A percentile compares a stretch with the other conserved stretches of the same genome.
phyloP scores from a whole-genome alignment of 2,888 invertebrate species.

The Drosophila atripex region DNA sequence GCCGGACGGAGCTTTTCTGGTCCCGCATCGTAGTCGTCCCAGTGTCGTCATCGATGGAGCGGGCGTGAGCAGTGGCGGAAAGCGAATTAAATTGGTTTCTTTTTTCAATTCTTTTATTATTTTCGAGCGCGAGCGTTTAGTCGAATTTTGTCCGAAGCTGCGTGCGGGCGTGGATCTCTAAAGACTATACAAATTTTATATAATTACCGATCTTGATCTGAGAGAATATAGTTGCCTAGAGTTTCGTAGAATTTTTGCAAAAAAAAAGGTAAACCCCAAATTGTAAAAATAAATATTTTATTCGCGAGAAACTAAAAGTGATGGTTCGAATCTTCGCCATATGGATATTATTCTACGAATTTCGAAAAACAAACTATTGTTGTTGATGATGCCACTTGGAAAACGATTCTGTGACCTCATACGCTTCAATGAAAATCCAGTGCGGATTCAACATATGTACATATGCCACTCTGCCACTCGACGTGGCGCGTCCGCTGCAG shows the following conservation, averaged over 20 bases:
- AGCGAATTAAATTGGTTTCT: constrained; percentile 46
- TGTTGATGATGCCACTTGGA: constrained; percentile 49
- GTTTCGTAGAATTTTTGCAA: background rate
- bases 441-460: constrained; percentile 57
- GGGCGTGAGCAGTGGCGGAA: constrained; percentile 21
- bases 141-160: constrained; percentile 63
- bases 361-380: constrained; percentile 37
- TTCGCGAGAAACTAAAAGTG: background rate
- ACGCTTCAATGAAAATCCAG: constrained; percentile 42
- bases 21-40: constrained; percentile 31
- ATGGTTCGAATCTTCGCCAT: background rate
- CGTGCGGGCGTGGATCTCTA: constrained; percentile 63
- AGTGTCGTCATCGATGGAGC: constrained; percentile 70
- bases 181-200: constrained; percentile 22
- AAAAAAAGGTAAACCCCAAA: constrained; percentile 14
- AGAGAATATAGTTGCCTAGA: background rate
- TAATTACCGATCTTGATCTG: constrained; percentile 5
- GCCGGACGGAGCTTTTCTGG: constrained; percentile 55
- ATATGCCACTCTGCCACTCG: constrained; percentile 52
- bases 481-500: constrained; percentile 7
- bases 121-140: constrained; percentile 56
- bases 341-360: constrained; percentile 1
- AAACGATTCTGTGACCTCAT: constrained; percentile 67
- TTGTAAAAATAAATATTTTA: background rate
- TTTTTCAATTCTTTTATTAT: constrained; percentile 36